These are phyloP conservation scores for Hydraecia micacea DNA, from an alignment of 2,888 invertebrate species.

Conservation along the genomic window DNA sequence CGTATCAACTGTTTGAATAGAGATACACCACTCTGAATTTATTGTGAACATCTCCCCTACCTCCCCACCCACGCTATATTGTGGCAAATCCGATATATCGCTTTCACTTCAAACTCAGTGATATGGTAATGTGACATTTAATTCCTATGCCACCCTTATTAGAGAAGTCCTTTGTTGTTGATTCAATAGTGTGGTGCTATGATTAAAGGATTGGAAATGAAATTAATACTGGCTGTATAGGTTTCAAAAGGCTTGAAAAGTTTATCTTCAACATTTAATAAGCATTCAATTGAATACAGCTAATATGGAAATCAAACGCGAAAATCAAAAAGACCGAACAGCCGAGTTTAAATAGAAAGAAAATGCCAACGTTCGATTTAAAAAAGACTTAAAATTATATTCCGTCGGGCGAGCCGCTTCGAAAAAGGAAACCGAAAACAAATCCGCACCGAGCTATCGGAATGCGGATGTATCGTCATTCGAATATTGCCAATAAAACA, in stretches of 20 bases:
- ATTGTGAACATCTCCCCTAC: conserved; percentile 80
- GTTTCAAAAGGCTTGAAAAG: neutral
- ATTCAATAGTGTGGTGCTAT: conserved; percentile 58
- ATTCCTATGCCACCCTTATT: conserved; percentile 83
- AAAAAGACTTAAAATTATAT: conserved; percentile 56
- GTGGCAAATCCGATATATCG: conserved; percentile 88
- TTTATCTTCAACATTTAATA: neutral
- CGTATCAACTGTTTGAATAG: conserved; percentile 90
- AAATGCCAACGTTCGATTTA: conserved; percentile 40
- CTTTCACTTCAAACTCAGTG: conserved; percentile 86
- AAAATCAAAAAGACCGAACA: neutral
- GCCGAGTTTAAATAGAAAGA: conserved; percentile 30
- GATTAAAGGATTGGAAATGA: conserved; percentile 53
- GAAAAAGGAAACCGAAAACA: conserved; percentile 69
- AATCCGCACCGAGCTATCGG: conserved; percentile 69
- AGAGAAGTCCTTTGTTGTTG: conserved; percentile 68
- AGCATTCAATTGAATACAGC: neutral
- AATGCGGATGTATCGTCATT: conserved; percentile 80
- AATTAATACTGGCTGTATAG: conserved; percentile 13
- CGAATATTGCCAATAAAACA: conserved; percentile 89
- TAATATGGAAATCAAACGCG: neutral
- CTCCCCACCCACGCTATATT: conserved; percentile 76
- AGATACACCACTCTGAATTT: conserved; percentile 87
- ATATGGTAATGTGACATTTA: conserved; percentile 89
- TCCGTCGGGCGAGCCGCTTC: conserved; percentile 41